Evolutionary conservation across 2,888 invertebrate genomes (phyloP), one percentile per base, ranked within the genome.

Genomic region (Byasa hedistus): DNA sequence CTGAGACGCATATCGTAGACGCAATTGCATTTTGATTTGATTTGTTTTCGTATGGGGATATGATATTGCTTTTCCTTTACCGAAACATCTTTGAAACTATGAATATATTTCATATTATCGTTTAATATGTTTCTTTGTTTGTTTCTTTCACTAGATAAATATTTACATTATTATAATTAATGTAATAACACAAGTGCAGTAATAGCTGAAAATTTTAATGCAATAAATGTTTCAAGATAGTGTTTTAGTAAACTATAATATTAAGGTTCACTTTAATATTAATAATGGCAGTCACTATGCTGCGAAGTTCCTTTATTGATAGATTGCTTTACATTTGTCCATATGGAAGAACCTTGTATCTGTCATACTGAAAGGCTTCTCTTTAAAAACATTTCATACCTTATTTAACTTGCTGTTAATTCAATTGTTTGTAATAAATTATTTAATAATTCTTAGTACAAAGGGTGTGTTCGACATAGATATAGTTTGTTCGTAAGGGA

Each of bases 21-120:
- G 73, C 77, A 82, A 85, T 83, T 82, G 79, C 82, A 76, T 82
- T 80, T 74, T 73, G 76, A 83, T 85, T 79, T 75, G 76, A 80
- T 79, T 76, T 69, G 68, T 69, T 61, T 59, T 56, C 64, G 58
- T 60, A 60, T 60, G 67, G 58, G 54, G 32, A 66, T 51, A 60
- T 32, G 39, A 54, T 59, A 63, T 62, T 63, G 58, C 48, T 32
- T 55, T 66, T 58, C 62, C 32, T 62, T 56, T 59, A 15, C 52
- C 32, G 54, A 12, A n/a, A 17, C 52, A 48, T 48, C 19, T 48
- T 48, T n/a, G n/a, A 48, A 48, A 7, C n/a, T 48, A 48, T n/a
- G 48, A 48, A 48, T 48, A n/a, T 48, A n/a, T 48, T 48, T 48
- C n/a, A 48, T 3, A 48, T 48, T 7, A 48, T n/a, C 48, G 2